These are phyloP conservation scores for Pyrgus malvae DNA, from an alignment of 2,888 invertebrate species.

Conservation along the genomic window DNA sequence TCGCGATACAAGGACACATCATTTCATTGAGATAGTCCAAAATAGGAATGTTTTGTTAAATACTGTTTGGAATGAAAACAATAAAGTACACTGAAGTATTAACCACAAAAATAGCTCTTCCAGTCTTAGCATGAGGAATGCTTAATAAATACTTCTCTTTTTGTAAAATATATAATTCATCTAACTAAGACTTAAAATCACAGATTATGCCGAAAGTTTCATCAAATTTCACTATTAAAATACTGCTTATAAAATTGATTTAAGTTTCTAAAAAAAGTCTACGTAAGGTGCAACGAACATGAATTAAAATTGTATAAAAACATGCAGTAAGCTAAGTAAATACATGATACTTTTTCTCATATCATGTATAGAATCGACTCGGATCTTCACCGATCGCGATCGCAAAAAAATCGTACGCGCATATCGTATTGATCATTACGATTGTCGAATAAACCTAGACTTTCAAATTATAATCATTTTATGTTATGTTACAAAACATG, in stretches of 20 bases:
- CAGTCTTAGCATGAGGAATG: conserved; percentile 38
- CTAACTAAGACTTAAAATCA: conserved; percentile 16
- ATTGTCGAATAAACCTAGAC: too few species aligned
- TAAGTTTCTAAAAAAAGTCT: too few species aligned
- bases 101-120: conserved; percentile 23
- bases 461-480: too few species aligned
- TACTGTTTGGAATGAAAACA: conserved; percentile 43
- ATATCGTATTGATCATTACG: too few species aligned
- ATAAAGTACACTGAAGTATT: conserved; percentile 34
- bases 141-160: conserved; percentile 27
- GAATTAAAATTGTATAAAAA: too few species aligned
- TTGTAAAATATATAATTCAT: conserved; percentile 13
- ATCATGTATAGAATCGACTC: too few species aligned
- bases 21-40: conserved; percentile 1
- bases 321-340: too few species aligned
- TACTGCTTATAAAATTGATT: conserved; percentile 5
- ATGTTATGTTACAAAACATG: too few species aligned
- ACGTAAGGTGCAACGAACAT: too few species aligned
- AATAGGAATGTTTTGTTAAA: conserved; percentile 56
- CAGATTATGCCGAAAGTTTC: conserved; percentile 23
- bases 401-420: too few species aligned
- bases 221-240: conserved; percentile 26
- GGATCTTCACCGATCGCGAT: too few species aligned
- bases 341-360: too few species aligned
- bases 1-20: conserved; percentile 2